These are phyloP conservation scores for Drosophila barbarae DNA, from an alignment of 2,888 invertebrate species.

Conservation along the genomic window DNA sequence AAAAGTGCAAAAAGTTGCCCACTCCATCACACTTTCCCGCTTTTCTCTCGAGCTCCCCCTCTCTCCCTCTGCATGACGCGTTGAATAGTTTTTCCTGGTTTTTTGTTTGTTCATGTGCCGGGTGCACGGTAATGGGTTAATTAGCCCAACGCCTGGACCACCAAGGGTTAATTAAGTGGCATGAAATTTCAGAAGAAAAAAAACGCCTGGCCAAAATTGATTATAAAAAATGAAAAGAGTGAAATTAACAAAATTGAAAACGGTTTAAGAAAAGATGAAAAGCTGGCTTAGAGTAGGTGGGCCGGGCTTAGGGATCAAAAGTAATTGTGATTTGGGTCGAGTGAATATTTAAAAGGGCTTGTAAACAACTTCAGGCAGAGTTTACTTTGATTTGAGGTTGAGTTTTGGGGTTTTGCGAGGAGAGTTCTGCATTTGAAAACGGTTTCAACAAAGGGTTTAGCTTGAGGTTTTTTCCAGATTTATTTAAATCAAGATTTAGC, in stretches of 20 bases:
- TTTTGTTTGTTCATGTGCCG: conserved; percentile 37
- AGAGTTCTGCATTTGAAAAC: background rate
- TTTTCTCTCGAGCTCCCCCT: background rate
- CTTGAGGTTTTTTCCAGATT: background rate
- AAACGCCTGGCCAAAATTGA: conserved; percentile 23
- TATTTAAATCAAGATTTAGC: background rate
- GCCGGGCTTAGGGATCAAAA: conserved; percentile 4
- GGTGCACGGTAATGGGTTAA: conserved; percentile 64
- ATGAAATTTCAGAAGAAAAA: conserved; percentile 50
- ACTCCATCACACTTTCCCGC: conserved; percentile 14
- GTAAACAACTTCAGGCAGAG: background rate
- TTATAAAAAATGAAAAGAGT: conserved; percentile 40
- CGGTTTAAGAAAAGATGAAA: conserved; percentile 15
- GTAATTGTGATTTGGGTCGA: conserved; percentile 18
- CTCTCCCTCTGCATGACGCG: conserved; percentile 54
- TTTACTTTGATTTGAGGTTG: conserved; percentile 12
- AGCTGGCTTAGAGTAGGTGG: background rate
- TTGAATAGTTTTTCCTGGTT: conserved; percentile 48
- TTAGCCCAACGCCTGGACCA: conserved; percentile 48
- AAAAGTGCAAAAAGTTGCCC: conserved; percentile 49
- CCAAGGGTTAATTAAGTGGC: conserved; percentile 61
- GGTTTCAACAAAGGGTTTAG: background rate
- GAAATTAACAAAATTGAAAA: conserved; percentile 33
- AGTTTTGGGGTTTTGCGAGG: background rate
- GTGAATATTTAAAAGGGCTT: conserved; percentile 3